Conservation (phyloP, 2,888 invertebrate genomes). For the Limnephilus lunatus region DNA sequence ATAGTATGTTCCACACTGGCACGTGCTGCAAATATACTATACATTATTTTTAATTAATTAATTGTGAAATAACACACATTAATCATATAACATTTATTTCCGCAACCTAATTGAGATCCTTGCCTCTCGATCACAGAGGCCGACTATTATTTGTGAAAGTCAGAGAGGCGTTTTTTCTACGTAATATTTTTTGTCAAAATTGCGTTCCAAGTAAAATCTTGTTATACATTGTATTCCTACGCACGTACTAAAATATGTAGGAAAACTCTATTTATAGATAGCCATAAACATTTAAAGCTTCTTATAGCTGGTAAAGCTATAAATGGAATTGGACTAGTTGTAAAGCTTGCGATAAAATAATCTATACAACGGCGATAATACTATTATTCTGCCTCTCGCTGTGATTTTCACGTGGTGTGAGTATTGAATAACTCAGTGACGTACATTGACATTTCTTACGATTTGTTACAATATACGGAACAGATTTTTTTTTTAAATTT, state of each 20-base stretch:
- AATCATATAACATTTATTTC: no score
- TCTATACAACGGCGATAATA: not conserved
- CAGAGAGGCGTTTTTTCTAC: no score
- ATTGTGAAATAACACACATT: no score
- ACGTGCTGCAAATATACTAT: no score
- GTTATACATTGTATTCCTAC: not conserved
- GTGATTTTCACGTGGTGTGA: not conserved
- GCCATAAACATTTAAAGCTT: not conserved
- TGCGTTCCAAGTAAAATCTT: not conserved
- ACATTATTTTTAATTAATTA: no score
- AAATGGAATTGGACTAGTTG: not conserved
- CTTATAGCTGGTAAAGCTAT: not conserved
- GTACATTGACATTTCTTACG: not conserved
- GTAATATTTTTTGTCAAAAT: not conserved
- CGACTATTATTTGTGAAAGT: no score
- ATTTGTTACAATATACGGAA: no score
- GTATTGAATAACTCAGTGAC: not conserved
- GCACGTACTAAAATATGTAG: not conserved
- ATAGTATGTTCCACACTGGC: no score
- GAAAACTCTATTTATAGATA: not conserved
- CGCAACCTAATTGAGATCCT: no score
- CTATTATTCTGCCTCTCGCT: not conserved
- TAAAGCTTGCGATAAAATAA: not conserved
- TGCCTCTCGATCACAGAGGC: no score
- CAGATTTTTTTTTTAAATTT: not conserved